A percentile compares a stretch with the other conserved stretches of the same genome.
phyloP scores from a whole-genome alignment of 2,113 vertebrate species.

The Numida meleagris region DNA sequence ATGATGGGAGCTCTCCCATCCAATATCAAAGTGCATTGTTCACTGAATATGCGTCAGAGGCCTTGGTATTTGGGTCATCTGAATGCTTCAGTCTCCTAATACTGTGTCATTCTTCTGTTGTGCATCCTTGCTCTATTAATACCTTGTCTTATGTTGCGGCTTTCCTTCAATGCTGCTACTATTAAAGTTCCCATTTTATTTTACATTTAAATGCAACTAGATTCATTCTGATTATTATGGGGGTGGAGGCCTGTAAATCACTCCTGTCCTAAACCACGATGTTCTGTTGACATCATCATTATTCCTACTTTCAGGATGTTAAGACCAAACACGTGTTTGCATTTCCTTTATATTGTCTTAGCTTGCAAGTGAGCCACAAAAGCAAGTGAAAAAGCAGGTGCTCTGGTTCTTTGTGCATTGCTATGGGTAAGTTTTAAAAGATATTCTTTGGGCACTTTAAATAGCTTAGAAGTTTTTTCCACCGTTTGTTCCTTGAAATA shows the following conservation, averaged over 20 bases:
- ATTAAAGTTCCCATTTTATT: neutral
- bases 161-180: neutral
- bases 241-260: neutral
- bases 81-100: neutral
- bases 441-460: neutral
- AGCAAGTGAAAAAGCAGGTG: neutral
- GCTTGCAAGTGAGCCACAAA: neutral
- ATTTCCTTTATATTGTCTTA: neutral
- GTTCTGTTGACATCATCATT: neutral
- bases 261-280: neutral
- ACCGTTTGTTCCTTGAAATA: neutral
- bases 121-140: rapidly evolving
- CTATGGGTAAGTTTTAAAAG: neutral
- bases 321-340: neutral
- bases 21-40: neutral
- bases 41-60: conserved; percentile 18
- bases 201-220: neutral
- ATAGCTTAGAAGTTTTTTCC: neutral
- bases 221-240: neutral
- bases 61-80: conserved; percentile 63
- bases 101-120: neutral
- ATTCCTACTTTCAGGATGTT: neutral
- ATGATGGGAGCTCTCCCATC: neutral
- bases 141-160: neutral
- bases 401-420: neutral